A percentile compares a stretch with the other conserved stretches of the same genome.
Evolutionary conservation across 2,113 vertebrate species (phyloP).

Genomic region (Colius striatus): DNA sequence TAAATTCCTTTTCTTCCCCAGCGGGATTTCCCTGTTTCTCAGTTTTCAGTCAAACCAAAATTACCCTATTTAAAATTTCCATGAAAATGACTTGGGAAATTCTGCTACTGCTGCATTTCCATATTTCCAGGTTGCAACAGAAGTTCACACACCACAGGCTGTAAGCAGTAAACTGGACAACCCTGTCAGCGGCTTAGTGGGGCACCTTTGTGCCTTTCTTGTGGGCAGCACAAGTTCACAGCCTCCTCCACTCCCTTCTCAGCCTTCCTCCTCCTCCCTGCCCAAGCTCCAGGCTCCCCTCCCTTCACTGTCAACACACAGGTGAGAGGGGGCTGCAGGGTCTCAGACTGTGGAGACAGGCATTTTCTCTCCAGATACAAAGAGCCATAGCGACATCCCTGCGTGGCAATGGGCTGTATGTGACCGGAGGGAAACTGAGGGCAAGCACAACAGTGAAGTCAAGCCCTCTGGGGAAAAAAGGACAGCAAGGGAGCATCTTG

Average conservation of each 20-base stretch:
- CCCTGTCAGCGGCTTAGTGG: background rate
- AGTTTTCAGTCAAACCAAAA: background rate
- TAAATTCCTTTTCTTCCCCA: constrained; percentile 6
- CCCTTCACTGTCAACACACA: background rate
- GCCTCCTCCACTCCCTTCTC: background rate
- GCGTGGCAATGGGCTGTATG: background rate
- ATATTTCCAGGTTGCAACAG: background rate
- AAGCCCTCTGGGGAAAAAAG: background rate
- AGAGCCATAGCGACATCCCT: background rate
- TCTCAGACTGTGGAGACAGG: background rate
- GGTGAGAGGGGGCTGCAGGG: background rate
- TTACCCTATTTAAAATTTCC: constrained; percentile 18
- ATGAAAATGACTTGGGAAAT: constrained; percentile 14
- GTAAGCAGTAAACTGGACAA: background rate
- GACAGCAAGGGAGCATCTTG: background rate
- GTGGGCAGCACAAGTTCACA: background rate
- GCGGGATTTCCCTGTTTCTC: constrained; percentile 19
- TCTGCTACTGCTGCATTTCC: constrained; percentile 46
- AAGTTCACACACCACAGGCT: background rate
- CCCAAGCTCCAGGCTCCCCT: background rate
- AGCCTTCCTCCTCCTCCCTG: background rate
- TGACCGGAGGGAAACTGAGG: background rate
- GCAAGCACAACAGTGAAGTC: background rate
- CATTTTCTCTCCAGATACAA: background rate
- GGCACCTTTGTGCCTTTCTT: background rate